Evolutionary conservation across 2,888 invertebrate genomes (phyloP).

Genomic region (Lithophane ornitopus): DNA sequence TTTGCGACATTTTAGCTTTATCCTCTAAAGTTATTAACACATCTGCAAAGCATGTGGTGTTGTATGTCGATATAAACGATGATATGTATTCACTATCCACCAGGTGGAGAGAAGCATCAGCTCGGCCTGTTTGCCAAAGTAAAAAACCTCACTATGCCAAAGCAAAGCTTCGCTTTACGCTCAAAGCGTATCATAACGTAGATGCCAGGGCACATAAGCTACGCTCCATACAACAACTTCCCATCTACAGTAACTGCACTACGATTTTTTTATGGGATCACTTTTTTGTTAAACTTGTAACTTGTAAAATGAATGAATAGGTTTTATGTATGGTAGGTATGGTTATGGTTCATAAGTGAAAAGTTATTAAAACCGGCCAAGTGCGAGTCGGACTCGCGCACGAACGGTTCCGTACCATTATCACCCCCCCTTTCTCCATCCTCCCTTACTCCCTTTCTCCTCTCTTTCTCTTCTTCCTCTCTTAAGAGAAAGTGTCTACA

Average conservation of each 20-base stretch:
- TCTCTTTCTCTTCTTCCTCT: too few relatives aligned
- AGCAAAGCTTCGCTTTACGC: conserved; percentile 13
- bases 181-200: background rate
- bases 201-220: too few relatives aligned
- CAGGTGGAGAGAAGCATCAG: background rate
- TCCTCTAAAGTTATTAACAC: background rate
- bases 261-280: background rate
- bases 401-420: too few relatives aligned
- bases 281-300: too few relatives aligned
- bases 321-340: background rate
- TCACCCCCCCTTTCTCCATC: too few relatives aligned
- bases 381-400: too few relatives aligned
- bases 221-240: background rate
- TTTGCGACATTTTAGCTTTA: background rate
- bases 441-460: too few relatives aligned
- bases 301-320: background rate
- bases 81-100: too few relatives aligned
- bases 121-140: conserved; percentile 10
- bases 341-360: background rate
- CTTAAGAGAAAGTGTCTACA: too few relatives aligned
- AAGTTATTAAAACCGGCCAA: too few relatives aligned
- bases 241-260: background rate
- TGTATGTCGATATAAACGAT: background rate
- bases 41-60: background rate
- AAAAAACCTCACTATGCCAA: conserved; percentile 1